Evolutionary conservation across 2,113 vertebrate genomes (phyloP).

Genomic region (Cochlearius cochlearius): DNA sequence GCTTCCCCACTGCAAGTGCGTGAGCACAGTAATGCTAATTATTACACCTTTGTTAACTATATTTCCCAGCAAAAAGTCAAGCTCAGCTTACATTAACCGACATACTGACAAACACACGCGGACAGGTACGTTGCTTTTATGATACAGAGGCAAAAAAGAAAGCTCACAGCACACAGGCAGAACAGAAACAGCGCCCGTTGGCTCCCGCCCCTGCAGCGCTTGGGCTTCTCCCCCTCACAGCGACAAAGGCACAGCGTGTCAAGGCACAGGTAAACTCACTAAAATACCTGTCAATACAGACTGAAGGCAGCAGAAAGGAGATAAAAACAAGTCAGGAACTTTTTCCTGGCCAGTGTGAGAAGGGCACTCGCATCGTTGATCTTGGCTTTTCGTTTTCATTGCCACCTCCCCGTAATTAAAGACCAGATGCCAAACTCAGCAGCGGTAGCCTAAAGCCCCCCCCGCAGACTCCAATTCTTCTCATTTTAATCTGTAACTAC

Average conservation of each 20-base stretch:
- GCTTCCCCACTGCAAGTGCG: background rate
- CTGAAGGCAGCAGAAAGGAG: background rate
- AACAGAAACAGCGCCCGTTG: background rate
- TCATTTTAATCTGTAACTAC: background rate
- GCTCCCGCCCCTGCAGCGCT: background rate
- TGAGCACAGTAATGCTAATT: background rate
- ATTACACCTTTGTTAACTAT: background rate
- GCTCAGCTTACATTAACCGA: background rate
- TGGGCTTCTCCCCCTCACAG: background rate
- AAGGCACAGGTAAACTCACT: background rate
- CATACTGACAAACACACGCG: background rate
- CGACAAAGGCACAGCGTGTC: background rate
- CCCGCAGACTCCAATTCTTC: background rate
- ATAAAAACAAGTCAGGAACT: background rate
- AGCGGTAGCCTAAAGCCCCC: background rate
- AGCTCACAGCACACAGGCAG: background rate
- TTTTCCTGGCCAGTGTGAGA: background rate
- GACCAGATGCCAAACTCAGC: background rate
- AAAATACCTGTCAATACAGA: background rate
- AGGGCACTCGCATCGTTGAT: background rate
- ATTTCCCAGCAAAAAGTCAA: background rate
- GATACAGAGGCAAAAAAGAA: background rate
- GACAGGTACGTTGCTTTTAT: background rate
- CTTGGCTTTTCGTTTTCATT: background rate
- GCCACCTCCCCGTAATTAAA: background rate